Evolutionary conservation across 2,113 vertebrate genomes (phyloP).

Genomic region (Chamaetylas fuelleborni): DNA sequence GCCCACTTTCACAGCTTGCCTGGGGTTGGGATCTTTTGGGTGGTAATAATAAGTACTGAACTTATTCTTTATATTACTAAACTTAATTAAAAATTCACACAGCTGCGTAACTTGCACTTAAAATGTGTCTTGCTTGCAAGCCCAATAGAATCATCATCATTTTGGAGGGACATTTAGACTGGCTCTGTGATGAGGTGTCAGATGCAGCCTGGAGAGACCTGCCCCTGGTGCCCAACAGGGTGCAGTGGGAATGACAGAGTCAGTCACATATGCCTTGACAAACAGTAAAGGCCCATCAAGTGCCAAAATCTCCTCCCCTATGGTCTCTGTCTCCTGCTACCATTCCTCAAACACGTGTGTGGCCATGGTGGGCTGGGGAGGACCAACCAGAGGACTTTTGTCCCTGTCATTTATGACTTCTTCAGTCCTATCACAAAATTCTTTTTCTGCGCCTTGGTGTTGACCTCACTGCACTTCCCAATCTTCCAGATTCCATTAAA

Average conservation of each 20-base stretch:
- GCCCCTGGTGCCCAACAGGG: neutral
- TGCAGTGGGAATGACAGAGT: neutral
- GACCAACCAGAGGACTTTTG: neutral
- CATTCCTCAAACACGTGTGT: fast-evolving
- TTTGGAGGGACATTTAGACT: neutral
- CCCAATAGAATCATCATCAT: neutral
- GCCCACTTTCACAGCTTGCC: neutral
- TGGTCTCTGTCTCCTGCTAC: neutral
- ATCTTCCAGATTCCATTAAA: neutral
- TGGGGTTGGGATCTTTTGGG: fast-evolving
- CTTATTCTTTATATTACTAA: neutral
- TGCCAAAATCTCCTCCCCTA: neutral
- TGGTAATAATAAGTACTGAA: neutral
- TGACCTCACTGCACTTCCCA: fast-evolving
- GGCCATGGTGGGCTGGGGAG: fast-evolving
- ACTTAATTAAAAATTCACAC: neutral
- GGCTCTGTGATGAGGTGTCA: neutral
- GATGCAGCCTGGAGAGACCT: neutral
- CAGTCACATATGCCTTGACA: neutral
- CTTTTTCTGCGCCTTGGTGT: neutral
- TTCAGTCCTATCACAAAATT: neutral
- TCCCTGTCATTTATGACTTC: neutral
- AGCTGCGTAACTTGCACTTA: neutral
- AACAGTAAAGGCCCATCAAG: neutral
- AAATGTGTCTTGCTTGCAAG: neutral